Evolutionary conservation across 2,797 vertebrate genomes (phyloP).

Genomic region (Sebastes diaconus): DNA sequence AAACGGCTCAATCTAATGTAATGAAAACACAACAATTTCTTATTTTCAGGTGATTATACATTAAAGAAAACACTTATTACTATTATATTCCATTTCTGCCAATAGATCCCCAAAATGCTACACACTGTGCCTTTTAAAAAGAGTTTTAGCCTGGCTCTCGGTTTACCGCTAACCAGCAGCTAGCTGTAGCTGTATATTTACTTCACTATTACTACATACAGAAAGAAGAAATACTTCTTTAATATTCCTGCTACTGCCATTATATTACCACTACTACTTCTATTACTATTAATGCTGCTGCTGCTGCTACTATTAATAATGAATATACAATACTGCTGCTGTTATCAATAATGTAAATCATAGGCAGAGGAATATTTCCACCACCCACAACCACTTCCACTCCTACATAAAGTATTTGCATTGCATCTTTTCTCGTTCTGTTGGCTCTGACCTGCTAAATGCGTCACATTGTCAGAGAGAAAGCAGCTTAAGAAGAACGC

Average conservation of each 20-base stretch:
- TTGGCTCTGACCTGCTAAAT: neutral
- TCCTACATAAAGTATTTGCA: neutral
- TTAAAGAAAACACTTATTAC: too few relatives aligned
- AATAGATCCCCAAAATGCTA: too few relatives aligned
- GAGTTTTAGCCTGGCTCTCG: too few relatives aligned
- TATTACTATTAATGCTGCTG: neutral
- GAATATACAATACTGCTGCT: neutral
- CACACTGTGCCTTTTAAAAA: too few relatives aligned
- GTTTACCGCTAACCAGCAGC: neutral
- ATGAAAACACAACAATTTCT: too few relatives aligned
- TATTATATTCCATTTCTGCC: too few relatives aligned
- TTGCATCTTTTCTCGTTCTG: neutral
- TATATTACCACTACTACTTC: neutral
- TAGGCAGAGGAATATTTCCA: neutral
- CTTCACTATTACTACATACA: neutral
- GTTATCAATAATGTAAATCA: neutral
- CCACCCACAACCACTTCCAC: neutral
- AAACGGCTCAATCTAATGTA: too few relatives aligned
- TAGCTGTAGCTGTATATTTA: neutral
- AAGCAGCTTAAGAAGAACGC: constrained; percentile 33
- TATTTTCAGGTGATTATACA: too few relatives aligned
- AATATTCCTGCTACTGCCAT: neutral
- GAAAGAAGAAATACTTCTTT: neutral
- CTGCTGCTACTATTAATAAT: neutral
- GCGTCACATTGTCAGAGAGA: neutral